phyloP scores from a whole-genome alignment of 2,888 invertebrate species.

The Oxyscelio sp. region DNA sequence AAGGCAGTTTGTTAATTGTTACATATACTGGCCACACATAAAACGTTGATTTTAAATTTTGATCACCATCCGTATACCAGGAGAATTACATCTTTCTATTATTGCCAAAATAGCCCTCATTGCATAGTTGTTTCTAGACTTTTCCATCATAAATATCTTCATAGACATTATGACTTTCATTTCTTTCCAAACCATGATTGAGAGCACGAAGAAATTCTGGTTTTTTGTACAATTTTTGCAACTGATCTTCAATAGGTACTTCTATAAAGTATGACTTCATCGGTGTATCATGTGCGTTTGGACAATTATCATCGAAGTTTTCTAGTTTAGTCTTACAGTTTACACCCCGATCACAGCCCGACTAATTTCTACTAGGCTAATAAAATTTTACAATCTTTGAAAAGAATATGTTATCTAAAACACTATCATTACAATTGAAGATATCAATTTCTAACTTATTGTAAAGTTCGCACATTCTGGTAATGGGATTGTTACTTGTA shows the following conservation, averaged over 20 bases:
- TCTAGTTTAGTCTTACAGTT: too few relatives aligned
- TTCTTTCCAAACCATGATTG: not conserved
- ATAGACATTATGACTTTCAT: not conserved
- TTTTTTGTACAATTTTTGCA: conserved; percentile 1
- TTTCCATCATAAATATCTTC: conserved; percentile 5
- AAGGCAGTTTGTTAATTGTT: conserved; percentile 1
- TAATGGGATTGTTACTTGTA: too few relatives aligned
- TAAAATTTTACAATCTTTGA: too few relatives aligned
- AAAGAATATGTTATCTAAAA: too few relatives aligned
- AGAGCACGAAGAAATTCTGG: not conserved
- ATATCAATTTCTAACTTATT: too few relatives aligned
- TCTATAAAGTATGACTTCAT: too few relatives aligned
- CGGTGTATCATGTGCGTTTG: too few relatives aligned
- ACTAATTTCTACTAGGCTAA: too few relatives aligned
- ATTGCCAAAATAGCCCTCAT: not conserved
- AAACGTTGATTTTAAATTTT: conserved; percentile 7
- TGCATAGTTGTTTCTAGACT: not conserved
- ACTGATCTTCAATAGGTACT: conserved; percentile 9
- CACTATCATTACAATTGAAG: too few relatives aligned
- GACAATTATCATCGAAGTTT: too few relatives aligned
- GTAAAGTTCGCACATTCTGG: too few relatives aligned
- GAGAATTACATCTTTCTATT: not conserved
- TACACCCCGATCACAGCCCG: too few relatives aligned
- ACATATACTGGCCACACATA: conserved; percentile 3
- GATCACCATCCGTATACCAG: not conserved